phyloP scores from a whole-genome alignment of 2,797 vertebrate species.

The Enteromius anoplus region DNA sequence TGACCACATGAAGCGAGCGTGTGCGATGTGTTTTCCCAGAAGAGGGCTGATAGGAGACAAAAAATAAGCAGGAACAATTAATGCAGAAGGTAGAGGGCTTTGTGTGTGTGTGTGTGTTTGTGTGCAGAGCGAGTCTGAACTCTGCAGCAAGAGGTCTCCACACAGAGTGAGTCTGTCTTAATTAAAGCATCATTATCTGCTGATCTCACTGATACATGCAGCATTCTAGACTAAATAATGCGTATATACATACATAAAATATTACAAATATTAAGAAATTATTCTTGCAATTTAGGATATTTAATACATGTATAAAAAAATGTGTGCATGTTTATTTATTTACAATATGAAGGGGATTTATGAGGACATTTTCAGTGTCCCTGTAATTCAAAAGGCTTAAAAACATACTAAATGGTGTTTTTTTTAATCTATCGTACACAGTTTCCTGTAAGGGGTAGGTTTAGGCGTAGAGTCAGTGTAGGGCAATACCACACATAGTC shows the following conservation, averaged over 20 bases:
- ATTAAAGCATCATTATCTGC: conserved; percentile 52
- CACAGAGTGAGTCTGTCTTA: conserved; percentile 38
- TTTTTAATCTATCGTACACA: too few relatives aligned
- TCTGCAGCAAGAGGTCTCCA: not conserved
- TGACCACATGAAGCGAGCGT: conserved; percentile 45
- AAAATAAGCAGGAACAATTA: conserved; percentile 4
- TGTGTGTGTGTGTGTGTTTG: not conserved
- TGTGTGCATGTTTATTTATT: too few relatives aligned
- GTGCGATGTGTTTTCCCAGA: conserved; percentile 29
- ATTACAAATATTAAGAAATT: too few relatives aligned
- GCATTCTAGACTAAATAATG: conserved; percentile 1
- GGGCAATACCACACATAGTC: too few relatives aligned
- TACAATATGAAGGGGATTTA: not conserved
- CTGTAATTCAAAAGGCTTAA: too few relatives aligned
- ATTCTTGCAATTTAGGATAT: not conserved
- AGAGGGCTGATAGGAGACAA: conserved; percentile 11
- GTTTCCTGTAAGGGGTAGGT: too few relatives aligned
- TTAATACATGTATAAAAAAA: not conserved
- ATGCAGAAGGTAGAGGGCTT: not conserved
- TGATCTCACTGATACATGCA: not conserved
- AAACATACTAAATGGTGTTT: too few relatives aligned
- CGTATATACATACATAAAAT: not conserved
- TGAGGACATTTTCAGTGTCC: too few relatives aligned
- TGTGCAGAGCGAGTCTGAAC: conserved; percentile 13
- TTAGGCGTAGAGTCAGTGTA: too few relatives aligned